A percentile compares a stretch with the other conserved stretches of the same genome.
Conservation (phyloP, 2,113 vertebrate genomes). For the Perccottus glenii region DNA sequence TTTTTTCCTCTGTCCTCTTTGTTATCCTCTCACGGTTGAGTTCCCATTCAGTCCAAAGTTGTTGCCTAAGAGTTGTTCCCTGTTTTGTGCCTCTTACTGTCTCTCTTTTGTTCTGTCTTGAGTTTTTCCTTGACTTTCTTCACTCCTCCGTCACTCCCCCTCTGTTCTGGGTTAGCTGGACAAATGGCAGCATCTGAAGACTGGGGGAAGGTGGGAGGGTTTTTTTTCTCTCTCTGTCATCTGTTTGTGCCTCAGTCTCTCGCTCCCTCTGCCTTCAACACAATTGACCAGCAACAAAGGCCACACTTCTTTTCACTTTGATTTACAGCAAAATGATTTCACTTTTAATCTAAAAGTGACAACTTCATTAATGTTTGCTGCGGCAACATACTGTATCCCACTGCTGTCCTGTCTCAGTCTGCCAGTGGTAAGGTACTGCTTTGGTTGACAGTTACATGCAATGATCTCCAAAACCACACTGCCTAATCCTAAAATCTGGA, state of each 20-base stretch:
- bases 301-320: too few species aligned
- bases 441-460: too few species aligned
- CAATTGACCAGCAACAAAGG: not conserved
- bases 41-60: constrained; percentile 2
- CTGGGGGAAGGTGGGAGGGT: constrained; percentile 17
- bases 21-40: not conserved
- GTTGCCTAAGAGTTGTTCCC: constrained; percentile 5
- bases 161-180: constrained; percentile 53
- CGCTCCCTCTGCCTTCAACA: constrained; percentile 5
- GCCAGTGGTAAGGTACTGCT: too few species aligned
- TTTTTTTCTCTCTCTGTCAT: constrained; percentile 41
- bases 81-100: not conserved
- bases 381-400: too few species aligned
- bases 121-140: not conserved
- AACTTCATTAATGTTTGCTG: too few species aligned
- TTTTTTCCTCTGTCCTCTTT: not conserved
- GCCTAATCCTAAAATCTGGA: not conserved
- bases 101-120: not conserved
- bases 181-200: constrained; percentile 73
- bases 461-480: not conserved
- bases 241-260: constrained; percentile 32
- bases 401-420: too few species aligned
- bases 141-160: constrained; percentile 14
- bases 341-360: too few species aligned
- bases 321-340: too few species aligned